Evolutionary conservation across 2,888 invertebrate genomes (phyloP).

Genomic region (Agrypnus murinus): DNA sequence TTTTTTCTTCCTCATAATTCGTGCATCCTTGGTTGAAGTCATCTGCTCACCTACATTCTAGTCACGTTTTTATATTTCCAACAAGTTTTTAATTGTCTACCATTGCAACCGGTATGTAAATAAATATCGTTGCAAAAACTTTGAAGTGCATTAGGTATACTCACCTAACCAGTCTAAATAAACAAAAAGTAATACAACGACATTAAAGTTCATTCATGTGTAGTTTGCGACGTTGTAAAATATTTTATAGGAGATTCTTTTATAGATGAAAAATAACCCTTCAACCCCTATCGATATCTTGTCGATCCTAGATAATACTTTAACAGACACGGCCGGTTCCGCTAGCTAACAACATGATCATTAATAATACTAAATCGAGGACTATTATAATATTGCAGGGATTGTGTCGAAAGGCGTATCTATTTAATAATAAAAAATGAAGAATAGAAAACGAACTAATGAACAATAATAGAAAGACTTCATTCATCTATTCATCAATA

Average conservation of each 20-base stretch:
- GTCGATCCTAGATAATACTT: constrained; percentile 29
- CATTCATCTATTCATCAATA: constrained; percentile 46
- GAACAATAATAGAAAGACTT: constrained; percentile 48
- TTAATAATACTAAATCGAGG: constrained; percentile 45
- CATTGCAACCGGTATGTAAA: constrained; percentile 41
- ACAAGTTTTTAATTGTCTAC: constrained; percentile 36
- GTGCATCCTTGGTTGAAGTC: constrained; percentile 25
- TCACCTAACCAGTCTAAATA: constrained; percentile 29
- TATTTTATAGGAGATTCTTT: constrained; percentile 9
- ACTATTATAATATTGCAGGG: constrained; percentile 38
- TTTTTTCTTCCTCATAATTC: background rate
- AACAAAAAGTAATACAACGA: constrained; percentile 27
- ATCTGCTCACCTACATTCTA: constrained; percentile 40
- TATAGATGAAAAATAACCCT: constrained; percentile 1
- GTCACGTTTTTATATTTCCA: constrained; percentile 12
- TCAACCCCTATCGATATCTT: constrained; percentile 26
- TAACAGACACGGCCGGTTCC: constrained; percentile 23
- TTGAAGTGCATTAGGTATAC: constrained; percentile 33
- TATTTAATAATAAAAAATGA: constrained; percentile 40
- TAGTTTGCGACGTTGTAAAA: constrained; percentile 1
- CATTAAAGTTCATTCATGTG: constrained; percentile 33
- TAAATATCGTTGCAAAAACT: constrained; percentile 28
- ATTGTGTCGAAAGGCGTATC: constrained; percentile 43
- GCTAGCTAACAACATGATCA: constrained; percentile 37
- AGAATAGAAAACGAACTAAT: constrained; percentile 51